Conservation (phyloP, 2,113 vertebrate genomes). For the Neodon shergylaensis region DNA sequence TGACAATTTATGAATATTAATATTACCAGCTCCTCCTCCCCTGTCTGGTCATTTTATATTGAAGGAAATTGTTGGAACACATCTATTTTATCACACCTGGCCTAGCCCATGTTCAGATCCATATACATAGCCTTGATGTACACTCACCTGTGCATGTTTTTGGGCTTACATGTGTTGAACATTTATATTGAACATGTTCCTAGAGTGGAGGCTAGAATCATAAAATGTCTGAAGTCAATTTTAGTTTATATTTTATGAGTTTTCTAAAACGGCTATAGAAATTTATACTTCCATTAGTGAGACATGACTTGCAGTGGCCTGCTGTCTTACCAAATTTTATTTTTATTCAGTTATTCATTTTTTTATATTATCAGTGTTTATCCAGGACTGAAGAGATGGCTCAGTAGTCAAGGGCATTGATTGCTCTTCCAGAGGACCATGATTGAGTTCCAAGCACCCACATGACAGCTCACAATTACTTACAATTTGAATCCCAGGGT, state of each 20-base stretch:
- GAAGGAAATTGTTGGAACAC: neutral
- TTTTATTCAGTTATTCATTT: neutral
- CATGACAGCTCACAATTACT: neutral
- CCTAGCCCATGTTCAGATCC: neutral
- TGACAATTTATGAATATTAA: neutral
- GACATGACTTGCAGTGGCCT: neutral
- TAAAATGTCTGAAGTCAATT: neutral
- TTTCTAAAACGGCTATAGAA: neutral
- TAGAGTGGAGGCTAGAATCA: neutral
- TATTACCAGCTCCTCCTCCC: neutral
- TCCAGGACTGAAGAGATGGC: neutral
- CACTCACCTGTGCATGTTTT: neutral
- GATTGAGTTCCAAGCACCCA: neutral
- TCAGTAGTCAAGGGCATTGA: neutral
- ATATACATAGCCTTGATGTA: neutral
- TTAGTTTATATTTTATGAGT: neutral
- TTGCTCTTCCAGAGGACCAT: neutral
- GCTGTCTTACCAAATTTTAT: neutral
- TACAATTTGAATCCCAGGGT: neutral
- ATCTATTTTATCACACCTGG: neutral
- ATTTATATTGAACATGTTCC: neutral
- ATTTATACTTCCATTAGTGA: neutral
- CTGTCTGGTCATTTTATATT: neutral
- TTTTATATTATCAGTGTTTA: neutral
- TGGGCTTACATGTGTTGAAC: neutral